Conservation (phyloP, 2,797 vertebrate genomes). For the Pempheris klunzingeri region DNA sequence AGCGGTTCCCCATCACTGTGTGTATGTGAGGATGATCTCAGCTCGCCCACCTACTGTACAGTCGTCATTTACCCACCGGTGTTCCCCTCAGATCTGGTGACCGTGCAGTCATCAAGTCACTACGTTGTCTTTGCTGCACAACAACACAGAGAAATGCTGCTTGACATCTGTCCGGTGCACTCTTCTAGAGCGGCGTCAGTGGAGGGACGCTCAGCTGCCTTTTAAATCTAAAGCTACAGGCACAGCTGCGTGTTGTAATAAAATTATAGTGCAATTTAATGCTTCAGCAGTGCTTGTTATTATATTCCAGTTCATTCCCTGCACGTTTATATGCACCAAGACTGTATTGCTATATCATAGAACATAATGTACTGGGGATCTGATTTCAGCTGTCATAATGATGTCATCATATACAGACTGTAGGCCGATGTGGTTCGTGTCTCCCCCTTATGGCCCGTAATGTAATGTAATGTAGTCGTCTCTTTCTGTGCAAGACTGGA, state of each 20-base stretch:
- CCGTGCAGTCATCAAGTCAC: constrained; percentile 51
- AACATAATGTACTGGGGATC: constrained; percentile 57
- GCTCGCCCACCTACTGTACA: constrained; percentile 35
- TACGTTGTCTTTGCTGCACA: constrained; percentile 17
- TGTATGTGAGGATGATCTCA: constrained; percentile 49
- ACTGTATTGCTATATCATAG: constrained; percentile 29
- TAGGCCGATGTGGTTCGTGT: constrained; percentile 56
- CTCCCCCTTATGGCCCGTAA: constrained; percentile 63
- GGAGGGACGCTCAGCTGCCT: constrained; percentile 37
- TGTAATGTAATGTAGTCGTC: constrained; percentile 38
- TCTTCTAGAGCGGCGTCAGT: constrained; percentile 22
- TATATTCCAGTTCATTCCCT: constrained; percentile 33
- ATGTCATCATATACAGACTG: constrained; percentile 55
- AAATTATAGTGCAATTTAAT: constrained; percentile 57
- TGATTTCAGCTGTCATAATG: constrained; percentile 54
- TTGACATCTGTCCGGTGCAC: constrained; percentile 53
- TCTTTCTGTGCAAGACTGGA: constrained; percentile 32
- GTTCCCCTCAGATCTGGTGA: constrained; percentile 51
- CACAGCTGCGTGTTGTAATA: constrained; percentile 43
- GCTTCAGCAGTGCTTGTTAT: constrained; percentile 37
- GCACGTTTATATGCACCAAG: constrained; percentile 15
- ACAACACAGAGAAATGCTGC: constrained; percentile 34
- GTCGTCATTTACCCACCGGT: constrained; percentile 41
- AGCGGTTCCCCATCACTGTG: constrained; percentile 15
- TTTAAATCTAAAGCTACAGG: constrained; percentile 46